A percentile compares a stretch with the other conserved stretches of the same genome.
phyloP scores from a whole-genome alignment of 2,113 vertebrate genomes.

The Phalacrocorax carbo region DNA sequence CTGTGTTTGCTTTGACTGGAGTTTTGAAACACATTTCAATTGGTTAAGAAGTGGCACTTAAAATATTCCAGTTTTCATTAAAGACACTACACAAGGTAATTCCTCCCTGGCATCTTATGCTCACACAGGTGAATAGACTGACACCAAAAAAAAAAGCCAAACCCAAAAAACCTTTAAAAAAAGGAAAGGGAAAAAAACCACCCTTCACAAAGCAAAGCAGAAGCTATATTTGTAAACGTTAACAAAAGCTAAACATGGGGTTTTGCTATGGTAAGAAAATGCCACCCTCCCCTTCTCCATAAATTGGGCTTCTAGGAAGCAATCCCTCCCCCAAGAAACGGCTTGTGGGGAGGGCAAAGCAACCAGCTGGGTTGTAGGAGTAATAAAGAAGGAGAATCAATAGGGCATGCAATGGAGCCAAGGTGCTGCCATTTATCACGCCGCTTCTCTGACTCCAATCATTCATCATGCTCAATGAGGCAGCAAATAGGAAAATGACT shows the following conservation, averaged over 20 bases:
- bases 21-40: slow-evolving; percentile 48
- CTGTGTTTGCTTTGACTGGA: slow-evolving; percentile 44
- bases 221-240: slow-evolving; percentile 79
- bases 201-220: background rate
- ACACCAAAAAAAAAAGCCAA: background rate
- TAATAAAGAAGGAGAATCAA: slow-evolving; percentile 99
- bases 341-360: slow-evolving; percentile 94
- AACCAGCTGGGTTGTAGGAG: slow-evolving; percentile 99
- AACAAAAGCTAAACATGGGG: slow-evolving; percentile 80
- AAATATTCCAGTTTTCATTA: slow-evolving; percentile 45
- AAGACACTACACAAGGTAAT: background rate
- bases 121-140: background rate
- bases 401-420: slow-evolving; percentile 99
- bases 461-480: slow-evolving; percentile 99
- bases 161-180: background rate
- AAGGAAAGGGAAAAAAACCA: background rate
- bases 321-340: slow-evolving; percentile 85
- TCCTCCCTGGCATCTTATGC: background rate
- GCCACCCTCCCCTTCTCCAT: slow-evolving; percentile 83
- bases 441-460: slow-evolving; percentile 99
- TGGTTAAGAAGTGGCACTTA: slow-evolving; percentile 32
- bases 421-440: slow-evolving; percentile 99
- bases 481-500: slow-evolving; percentile 99
- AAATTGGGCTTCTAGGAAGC: slow-evolving; percentile 90
- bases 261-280: slow-evolving; percentile 81